These are phyloP conservation scores for Leptinotarsa defecta DNA, from an alignment of 1,140 invertebrate species.

Conservation along the genomic window DNA sequence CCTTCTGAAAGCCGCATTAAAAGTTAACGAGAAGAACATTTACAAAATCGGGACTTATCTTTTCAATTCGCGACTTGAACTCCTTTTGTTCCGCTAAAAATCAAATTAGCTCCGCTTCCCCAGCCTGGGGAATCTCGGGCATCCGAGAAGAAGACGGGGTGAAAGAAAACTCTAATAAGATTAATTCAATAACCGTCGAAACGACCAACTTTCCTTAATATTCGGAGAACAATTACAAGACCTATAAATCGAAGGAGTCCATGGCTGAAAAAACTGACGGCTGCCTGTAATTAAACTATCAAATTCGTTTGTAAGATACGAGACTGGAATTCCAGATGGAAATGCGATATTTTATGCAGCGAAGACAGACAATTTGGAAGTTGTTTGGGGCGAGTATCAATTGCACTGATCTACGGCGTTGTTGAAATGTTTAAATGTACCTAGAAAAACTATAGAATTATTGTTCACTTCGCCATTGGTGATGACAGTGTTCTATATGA, in stretches of 20 bases:
- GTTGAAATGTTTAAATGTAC: too few species aligned
- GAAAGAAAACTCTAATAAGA: slow-evolving; percentile 33
- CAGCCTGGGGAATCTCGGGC: not conserved
- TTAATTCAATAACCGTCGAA: slow-evolving; percentile 43
- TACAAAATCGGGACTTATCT: not conserved
- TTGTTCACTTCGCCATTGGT: too few species aligned
- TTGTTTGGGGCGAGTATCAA: not conserved
- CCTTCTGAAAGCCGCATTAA: not conserved
- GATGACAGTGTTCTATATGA: too few species aligned
- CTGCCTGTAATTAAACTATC: slow-evolving; percentile 42
- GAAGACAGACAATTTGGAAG: slow-evolving; percentile 11
- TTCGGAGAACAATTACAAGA: slow-evolving; percentile 40
- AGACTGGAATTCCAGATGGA: slow-evolving; percentile 20
- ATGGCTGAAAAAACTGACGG: slow-evolving; percentile 21
- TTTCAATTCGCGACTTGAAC: not conserved
- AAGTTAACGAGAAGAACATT: not conserved
- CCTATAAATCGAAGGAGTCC: slow-evolving; percentile 35
- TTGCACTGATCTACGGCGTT: not conserved
- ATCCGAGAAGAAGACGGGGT: not conserved
- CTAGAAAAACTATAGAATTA: too few species aligned
- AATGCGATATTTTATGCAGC: slow-evolving; percentile 20
- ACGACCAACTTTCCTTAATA: slow-evolving; percentile 38
- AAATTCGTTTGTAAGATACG: slow-evolving; percentile 29
- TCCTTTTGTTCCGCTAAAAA: slow-evolving; percentile 5
- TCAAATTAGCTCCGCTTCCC: slow-evolving; percentile 11